These are phyloP conservation scores for Neoarius graeffei DNA, from an alignment of 2,113 vertebrate species.

Conservation along the genomic window DNA sequence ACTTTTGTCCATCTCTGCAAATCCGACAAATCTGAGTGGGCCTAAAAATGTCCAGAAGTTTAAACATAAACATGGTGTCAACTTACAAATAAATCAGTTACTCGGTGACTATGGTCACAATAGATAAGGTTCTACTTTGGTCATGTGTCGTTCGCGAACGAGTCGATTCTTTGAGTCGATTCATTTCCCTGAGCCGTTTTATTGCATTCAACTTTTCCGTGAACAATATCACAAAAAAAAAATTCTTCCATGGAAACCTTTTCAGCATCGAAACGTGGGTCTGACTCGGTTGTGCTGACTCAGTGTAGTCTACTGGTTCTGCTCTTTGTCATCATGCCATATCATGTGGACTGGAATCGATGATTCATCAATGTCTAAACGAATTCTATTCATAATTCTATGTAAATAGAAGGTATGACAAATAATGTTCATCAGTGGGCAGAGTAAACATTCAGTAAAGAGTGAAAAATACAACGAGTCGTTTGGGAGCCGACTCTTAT, in stretches of 20 bases:
- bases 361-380: not conserved
- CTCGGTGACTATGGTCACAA: not conserved
- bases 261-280: not conserved
- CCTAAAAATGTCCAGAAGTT: no score
- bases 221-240: no score
- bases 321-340: not conserved
- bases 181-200: no score
- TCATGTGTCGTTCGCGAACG: not conserved
- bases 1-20: no score
- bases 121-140: not conserved
- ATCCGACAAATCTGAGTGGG: no score
- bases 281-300: not conserved
- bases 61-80: not conserved
- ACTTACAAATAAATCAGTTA: not conserved
- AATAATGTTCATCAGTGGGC: not conserved
- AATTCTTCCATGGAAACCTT: not conserved
- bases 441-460: not conserved
- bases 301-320: not conserved
- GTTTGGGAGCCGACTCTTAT: not conserved
- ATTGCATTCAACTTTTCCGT: no score
- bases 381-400: not conserved
- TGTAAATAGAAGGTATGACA: not conserved
- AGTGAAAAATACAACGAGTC: not conserved
- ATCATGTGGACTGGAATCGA: no score
- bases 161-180: not conserved